phyloP scores from a whole-genome alignment of 2,113 vertebrate species.

The Vanacampus margaritifer region DNA sequence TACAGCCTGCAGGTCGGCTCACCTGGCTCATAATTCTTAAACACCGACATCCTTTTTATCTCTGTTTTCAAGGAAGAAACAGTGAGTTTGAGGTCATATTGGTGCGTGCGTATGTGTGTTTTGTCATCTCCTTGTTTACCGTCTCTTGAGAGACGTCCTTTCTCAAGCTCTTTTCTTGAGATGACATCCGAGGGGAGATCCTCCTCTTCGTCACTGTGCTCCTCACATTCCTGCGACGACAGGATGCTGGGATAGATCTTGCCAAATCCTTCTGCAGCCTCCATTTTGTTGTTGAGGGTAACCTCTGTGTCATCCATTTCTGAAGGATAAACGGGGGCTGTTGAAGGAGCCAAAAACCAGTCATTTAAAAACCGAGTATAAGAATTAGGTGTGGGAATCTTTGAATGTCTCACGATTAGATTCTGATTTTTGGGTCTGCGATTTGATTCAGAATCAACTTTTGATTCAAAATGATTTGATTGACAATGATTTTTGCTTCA shows the following conservation, averaged over 20 bases:
- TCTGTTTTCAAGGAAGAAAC: conserved; percentile 74
- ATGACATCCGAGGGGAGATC: conserved; percentile 86
- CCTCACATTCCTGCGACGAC: conserved; percentile 73
- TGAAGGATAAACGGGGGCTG: background rate
- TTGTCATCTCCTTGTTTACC: conserved; percentile 68
- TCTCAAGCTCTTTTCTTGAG: conserved; percentile 89
- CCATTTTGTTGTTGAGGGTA: background rate
- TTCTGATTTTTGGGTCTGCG: too few species aligned
- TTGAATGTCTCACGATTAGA: too few species aligned
- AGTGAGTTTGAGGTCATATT: background rate
- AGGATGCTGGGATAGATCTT: conserved; percentile 85
- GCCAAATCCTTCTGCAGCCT: conserved; percentile 80
- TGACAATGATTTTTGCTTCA: too few species aligned
- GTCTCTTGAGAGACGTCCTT: conserved; percentile 84
- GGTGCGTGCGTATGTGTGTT: background rate
- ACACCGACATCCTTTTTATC: conserved; percentile 91
- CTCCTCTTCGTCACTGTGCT: conserved; percentile 75
- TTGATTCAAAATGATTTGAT: too few species aligned
- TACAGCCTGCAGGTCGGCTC: conserved; percentile 97
- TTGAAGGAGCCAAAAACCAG: too few species aligned
- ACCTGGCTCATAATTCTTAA: conserved; percentile 92
- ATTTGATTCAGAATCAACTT: too few species aligned
- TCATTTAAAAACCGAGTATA: too few species aligned
- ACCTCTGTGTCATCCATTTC: conserved; percentile 26
- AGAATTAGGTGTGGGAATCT: too few species aligned